These are phyloP conservation scores for Tetragonisca angustula DNA, from an alignment of 2,888 invertebrate species.

Conservation along the genomic window DNA sequence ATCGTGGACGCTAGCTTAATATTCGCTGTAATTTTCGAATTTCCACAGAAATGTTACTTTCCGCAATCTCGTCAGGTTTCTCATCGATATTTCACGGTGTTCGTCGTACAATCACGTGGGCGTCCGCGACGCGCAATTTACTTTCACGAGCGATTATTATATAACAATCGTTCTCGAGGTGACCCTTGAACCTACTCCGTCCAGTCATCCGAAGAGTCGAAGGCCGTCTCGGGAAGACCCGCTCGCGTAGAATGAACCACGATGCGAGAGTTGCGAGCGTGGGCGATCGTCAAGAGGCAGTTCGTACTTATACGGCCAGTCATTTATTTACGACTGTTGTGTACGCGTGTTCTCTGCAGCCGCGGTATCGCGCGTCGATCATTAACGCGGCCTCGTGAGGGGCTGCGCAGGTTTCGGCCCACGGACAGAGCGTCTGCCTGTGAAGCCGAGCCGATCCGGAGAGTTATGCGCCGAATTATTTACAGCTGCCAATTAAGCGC, in stretches of 20 bases:
- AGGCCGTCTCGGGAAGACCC: constrained; percentile 52
- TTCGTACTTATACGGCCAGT: constrained; percentile 69
- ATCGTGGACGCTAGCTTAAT: no score
- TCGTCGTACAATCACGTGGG: background rate
- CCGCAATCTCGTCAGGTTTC: background rate
- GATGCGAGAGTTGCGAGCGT: constrained; percentile 60
- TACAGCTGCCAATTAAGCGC: constrained; percentile 67
- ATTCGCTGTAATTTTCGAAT: background rate
- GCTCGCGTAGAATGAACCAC: constrained; percentile 26
- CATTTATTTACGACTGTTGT: constrained; percentile 71
- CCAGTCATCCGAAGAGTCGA: constrained; percentile 45
- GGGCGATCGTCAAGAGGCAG: constrained; percentile 68
- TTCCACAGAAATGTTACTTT: background rate
- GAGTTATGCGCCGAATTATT: constrained; percentile 59
- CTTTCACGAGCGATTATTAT: constrained; percentile 52
- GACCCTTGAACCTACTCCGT: constrained; percentile 53
- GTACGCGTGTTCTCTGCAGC: constrained; percentile 49
- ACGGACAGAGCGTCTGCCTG: constrained; percentile 35
- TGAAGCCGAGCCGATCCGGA: constrained; percentile 27
- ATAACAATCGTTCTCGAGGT: constrained; percentile 50
- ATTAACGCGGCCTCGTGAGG: constrained; percentile 58
- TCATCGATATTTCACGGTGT: background rate
- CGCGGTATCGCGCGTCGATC: constrained; percentile 66
- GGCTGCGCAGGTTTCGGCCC: constrained; percentile 46
- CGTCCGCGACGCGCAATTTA: constrained; percentile 23